phyloP scores from a whole-genome alignment of 30 jellyfish, hydroid and myxozoan genomes.

The Nemopilema nomurai region DNA sequence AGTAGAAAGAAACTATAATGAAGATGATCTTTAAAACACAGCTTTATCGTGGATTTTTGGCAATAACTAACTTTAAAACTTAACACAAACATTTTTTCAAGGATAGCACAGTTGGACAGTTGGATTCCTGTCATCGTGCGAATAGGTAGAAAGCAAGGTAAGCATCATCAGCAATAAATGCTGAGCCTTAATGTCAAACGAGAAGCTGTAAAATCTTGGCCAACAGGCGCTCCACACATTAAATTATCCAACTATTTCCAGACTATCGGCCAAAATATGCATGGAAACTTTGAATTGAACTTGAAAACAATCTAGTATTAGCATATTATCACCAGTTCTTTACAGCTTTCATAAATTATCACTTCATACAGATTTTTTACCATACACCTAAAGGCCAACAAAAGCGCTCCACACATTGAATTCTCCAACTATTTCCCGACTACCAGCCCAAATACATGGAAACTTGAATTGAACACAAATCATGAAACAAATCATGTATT shows the following conservation, averaged over 20 bases:
- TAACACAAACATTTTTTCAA: neutral
- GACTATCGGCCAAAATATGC: neutral
- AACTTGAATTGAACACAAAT: neutral
- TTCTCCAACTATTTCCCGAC: no score
- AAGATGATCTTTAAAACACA: neutral
- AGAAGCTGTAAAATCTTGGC: neutral
- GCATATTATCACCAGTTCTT: no score
- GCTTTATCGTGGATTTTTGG: neutral
- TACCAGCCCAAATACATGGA: neutral
- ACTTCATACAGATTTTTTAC: no score
- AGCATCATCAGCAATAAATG: neutral
- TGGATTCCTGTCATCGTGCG: neutral
- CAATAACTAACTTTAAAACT: neutral
- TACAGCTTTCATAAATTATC: no score
- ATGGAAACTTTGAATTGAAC: neutral
- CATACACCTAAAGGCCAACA: no score
- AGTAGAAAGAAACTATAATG: neutral
- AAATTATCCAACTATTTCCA: neutral
- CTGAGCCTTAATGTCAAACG: neutral
- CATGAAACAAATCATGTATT: no score
- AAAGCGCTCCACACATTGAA: no score
- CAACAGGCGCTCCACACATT: neutral
- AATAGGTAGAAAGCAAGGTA: neutral
- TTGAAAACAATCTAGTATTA: no score
- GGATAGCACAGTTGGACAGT: neutral